phyloP scores from a whole-genome alignment of 2,113 vertebrate genomes.

The Rhabdomys dilectus region DNA sequence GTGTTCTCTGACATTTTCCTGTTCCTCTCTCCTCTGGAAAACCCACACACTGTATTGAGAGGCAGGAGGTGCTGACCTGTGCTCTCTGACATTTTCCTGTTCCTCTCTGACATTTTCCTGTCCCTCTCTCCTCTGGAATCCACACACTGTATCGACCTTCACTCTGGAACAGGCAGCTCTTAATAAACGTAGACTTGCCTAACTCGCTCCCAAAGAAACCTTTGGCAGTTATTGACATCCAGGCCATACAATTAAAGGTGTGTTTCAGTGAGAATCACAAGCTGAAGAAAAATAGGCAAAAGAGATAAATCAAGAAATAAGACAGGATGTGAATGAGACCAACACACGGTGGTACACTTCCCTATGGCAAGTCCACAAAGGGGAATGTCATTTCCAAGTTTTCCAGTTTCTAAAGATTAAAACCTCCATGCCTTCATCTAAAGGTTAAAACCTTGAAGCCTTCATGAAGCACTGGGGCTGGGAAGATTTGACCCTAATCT shows the following conservation, averaged over 20 bases:
- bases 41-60: neutral
- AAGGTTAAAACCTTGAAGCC: neutral
- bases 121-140: too few relatives aligned
- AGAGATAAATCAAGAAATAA: neutral
- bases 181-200: neutral
- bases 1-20: neutral
- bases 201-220: neutral
- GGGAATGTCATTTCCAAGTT: neutral
- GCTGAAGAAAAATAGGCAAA: neutral
- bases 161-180: neutral
- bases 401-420: neutral
- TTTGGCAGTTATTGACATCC: neutral
- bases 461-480: neutral
- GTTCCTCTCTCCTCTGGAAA: conserved; percentile 47
- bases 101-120: too few relatives aligned
- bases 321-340: neutral
- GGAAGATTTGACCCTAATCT: neutral
- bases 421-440: too few relatives aligned
- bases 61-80: too few relatives aligned
- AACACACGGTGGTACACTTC: neutral
- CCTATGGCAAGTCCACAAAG: neutral
- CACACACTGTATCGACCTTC: too few relatives aligned
- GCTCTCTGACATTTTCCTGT: too few relatives aligned
- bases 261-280: conserved; percentile 11
- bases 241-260: neutral